Percentiles rank a stretch among this genome's conserved stretches.
phyloP scores from a whole-genome alignment of 2,888 invertebrate genomes.

The Nomada hirtipes region DNA sequence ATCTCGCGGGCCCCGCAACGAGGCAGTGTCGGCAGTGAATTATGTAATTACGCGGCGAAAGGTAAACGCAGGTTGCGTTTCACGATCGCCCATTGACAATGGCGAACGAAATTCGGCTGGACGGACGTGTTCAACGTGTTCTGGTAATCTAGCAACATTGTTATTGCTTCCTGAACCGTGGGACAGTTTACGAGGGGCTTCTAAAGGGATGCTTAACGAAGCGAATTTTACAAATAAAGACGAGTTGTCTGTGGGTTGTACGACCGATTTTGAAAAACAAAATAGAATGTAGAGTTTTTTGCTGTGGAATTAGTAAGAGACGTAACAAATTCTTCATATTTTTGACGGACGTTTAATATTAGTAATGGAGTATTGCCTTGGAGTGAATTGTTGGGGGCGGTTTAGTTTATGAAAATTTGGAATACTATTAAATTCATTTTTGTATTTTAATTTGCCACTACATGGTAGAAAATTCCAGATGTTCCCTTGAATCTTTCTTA shows the following conservation, averaged over 20 bases:
- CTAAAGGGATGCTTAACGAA: background rate
- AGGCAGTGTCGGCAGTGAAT: constrained; percentile 22
- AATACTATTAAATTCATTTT: no score
- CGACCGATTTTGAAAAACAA: no score
- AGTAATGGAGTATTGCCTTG: no score
- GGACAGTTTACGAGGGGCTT: constrained; percentile 10
- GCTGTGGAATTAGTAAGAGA: no score
- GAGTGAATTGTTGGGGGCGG: no score
- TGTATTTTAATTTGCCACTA: no score
- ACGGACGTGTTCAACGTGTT: background rate
- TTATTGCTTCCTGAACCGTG: constrained; percentile 22
- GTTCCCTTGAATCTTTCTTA: no score
- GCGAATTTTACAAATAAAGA: constrained; percentile 2
- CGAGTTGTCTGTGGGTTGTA: background rate
- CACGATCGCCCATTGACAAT: constrained; percentile 30
- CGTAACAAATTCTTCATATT: no score
- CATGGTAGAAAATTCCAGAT: no score
- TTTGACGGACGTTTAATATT: no score
- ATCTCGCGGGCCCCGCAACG: constrained; percentile 5
- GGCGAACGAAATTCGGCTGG: constrained; percentile 24
- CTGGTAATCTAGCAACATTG: constrained; percentile 26
- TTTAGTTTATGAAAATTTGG: no score
- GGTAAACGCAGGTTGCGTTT: constrained; percentile 35
- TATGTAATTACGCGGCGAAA: constrained; percentile 47
- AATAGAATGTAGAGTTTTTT: no score